Evolutionary conservation across 2,797 vertebrate species (phyloP), one percentile per base, ranked within the genome.

Genomic region (Amblyraja radiata): DNA sequence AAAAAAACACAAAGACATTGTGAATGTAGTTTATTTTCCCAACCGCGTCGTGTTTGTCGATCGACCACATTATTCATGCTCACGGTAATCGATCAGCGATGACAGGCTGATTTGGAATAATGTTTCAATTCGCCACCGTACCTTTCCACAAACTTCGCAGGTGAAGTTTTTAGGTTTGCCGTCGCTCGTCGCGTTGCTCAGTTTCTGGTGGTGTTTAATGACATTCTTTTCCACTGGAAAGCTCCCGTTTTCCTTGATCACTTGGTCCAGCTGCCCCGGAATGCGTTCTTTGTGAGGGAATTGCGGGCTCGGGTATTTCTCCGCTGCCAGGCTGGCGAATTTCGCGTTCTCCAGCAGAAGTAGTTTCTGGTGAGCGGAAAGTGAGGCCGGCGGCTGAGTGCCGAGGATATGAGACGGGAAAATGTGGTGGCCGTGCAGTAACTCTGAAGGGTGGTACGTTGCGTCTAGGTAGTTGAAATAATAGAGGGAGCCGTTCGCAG

Each of bases 381-480:
- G 96, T 90, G 98, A 96, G 86, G 97, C 96, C 93, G 98, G 98
- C 79, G 97, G 96, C 94, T 97, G 98, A 39, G 98, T 96, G 93
- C 96, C 97, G 93, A 97, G 96, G 93, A 98, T 95, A 94, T 97
- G 95, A 23, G 97, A 97, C 0, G 98, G 97, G 93, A 98, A 96
- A 95, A 98, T 74, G 90, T 92, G 97, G 95, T 97, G 97, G 94
- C 98, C 96, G 23, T 96, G 96, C 25, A 98, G 95, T 93, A 98
- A 95, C 94, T 98, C 98, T 28, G 97, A 96, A 93, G 97, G 97
- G 93, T 97, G 98, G 95, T 98, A 99, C 0, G 97, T 96, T 32
- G 98, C 97, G 95, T 99, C 98, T 97, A 99, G 96, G 96, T 98
- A 99, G 96, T 99, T 99, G 94, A 99, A 97, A 95, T 99, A 99